Conservation (phyloP, 2,797 vertebrate species). For the Acanthiza pusilla region DNA sequence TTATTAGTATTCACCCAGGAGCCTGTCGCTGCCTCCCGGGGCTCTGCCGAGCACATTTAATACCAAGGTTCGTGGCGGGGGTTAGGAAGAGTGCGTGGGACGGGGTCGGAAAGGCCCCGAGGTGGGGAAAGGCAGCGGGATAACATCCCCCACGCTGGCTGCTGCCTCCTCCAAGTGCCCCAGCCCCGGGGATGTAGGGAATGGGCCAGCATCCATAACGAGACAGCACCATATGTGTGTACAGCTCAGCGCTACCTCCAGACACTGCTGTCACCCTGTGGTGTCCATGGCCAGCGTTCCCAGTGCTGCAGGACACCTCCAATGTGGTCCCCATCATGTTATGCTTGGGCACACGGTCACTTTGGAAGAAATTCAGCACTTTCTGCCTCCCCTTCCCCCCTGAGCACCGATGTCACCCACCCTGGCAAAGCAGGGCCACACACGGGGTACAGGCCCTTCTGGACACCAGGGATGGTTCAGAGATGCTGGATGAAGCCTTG, state of each 20-base stretch:
- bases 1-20: slow-evolving; percentile 72
- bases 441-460: neutral
- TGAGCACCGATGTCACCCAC: neutral
- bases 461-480: neutral
- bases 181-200: accelerated
- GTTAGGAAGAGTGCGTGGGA: slow-evolving; percentile 19
- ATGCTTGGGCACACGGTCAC: neutral
- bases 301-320: neutral
- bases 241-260: neutral
- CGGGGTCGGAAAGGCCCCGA: neutral
- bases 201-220: neutral
- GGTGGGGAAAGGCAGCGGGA: neutral
- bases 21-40: slow-evolving; percentile 59
- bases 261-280: accelerated
- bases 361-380: neutral
- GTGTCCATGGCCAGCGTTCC: accelerated
- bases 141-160: neutral
- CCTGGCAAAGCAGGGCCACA: neutral
- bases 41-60: slow-evolving; percentile 11
- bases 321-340: accelerated
- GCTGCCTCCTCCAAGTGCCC: neutral
- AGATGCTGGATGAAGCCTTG: neutral
- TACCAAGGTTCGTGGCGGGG: neutral
- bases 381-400: neutral
- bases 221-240: accelerated